Conservation (phyloP, 2,888 invertebrate genomes). For the Prosapia bicincta region DNA sequence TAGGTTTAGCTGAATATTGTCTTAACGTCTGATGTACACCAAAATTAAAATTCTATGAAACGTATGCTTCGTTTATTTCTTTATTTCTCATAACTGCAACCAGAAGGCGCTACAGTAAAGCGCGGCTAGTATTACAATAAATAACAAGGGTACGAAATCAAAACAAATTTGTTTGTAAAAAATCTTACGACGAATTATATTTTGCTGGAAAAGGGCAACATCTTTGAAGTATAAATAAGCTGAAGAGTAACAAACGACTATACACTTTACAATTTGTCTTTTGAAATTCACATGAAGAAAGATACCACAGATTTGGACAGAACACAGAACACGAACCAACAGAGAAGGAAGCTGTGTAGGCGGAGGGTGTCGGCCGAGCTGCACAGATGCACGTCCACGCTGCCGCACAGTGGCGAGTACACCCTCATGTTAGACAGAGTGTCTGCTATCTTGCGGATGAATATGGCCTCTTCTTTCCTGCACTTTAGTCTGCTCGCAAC, state of each 20-base stretch:
- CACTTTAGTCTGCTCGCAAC: constrained; percentile 40
- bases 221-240: not conserved
- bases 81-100: too few species aligned
- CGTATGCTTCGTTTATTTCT: too few species aligned
- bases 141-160: too few species aligned
- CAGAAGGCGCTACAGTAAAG: too few species aligned
- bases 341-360: not conserved
- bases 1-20: too few species aligned
- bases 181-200: not conserved
- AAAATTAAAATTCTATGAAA: too few species aligned
- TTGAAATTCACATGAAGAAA: not conserved
- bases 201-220: not conserved
- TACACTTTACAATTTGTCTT: not conserved
- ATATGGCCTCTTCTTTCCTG: constrained; percentile 41
- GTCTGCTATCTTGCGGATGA: constrained; percentile 42
- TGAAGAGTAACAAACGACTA: not conserved
- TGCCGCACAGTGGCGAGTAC: constrained; percentile 38
- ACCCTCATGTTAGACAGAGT: constrained; percentile 42
- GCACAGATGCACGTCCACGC: constrained; percentile 33
- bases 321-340: not conserved
- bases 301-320: not conserved
- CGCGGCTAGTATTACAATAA: too few species aligned
- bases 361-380: constrained; percentile 12
- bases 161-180: too few species aligned
- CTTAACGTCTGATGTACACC: too few species aligned